phyloP scores from a whole-genome alignment of 2,797 vertebrate species.

The Threskiornis aethiopicus region DNA sequence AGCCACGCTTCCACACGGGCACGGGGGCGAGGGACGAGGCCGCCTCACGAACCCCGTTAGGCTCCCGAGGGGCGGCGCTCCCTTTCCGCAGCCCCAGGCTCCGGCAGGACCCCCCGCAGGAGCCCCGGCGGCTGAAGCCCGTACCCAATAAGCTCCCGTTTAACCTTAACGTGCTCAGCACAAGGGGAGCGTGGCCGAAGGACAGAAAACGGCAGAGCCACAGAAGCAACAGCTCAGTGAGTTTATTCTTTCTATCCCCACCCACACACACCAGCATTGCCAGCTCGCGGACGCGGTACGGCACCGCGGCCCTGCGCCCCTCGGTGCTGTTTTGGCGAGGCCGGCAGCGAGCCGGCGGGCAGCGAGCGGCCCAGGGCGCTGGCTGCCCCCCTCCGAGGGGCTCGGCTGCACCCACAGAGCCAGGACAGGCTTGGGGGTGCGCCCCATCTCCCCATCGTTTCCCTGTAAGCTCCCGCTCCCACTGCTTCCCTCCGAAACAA shows the following conservation, averaged over 20 bases:
- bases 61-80: neutral
- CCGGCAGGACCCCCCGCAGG: neutral
- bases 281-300: neutral
- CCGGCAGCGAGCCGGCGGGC: neutral
- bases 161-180: neutral
- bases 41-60: neutral
- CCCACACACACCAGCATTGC: accelerated
- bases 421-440: neutral
- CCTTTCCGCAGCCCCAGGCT: neutral
- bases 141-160: neutral
- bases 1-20: neutral
- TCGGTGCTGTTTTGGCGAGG: too few species aligned
- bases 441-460: neutral
- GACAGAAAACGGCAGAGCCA: too few species aligned
- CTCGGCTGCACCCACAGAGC: neutral
- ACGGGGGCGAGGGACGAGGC: neutral
- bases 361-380: accelerated
- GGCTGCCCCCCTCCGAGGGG: neutral
- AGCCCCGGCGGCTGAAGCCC: neutral
- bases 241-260: accelerated
- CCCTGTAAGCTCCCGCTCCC: neutral
- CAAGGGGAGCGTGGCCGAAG: neutral
- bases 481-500: neutral
- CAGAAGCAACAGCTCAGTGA: neutral
- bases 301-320: neutral